Evolutionary conservation across 2,113 vertebrate genomes (phyloP).

Genomic region (Gopherus flavomarginatus): DNA sequence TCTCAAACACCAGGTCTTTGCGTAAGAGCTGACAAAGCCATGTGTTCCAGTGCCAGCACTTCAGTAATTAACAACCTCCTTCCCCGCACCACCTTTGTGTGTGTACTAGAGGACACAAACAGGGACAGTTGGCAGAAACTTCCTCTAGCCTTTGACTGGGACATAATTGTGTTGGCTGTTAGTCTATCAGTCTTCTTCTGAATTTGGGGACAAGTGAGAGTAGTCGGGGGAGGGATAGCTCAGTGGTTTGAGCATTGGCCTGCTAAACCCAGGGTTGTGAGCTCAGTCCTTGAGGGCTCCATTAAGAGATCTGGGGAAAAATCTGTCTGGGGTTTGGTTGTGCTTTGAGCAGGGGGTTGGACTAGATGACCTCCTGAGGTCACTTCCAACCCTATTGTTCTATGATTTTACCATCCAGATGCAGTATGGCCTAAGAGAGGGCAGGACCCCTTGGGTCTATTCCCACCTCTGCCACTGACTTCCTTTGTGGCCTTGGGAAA

Average conservation of each 20-base stretch:
- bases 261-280: too few relatives aligned
- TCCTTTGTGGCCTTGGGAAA: background rate
- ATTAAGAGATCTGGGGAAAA: too few relatives aligned
- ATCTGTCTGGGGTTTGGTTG: too few relatives aligned
- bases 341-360: too few relatives aligned
- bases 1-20: constrained; percentile 57
- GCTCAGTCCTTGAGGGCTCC: too few relatives aligned
- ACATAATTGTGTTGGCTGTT: background rate
- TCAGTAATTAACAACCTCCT: constrained; percentile 58
- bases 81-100: constrained; percentile 34
- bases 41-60: constrained; percentile 33
- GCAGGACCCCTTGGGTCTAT: background rate
- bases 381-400: too few relatives aligned
- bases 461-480: background rate
- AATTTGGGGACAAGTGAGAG: background rate
- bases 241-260: too few relatives aligned
- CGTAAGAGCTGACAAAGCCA: constrained; percentile 51
- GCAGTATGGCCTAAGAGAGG: rapidly evolving
- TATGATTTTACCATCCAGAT: background rate
- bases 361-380: too few relatives aligned
- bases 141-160: background rate
- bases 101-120: background rate
- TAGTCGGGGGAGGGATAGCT: too few relatives aligned
- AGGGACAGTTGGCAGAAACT: background rate
- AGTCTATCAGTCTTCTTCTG: background rate